These are phyloP conservation scores for Monopterus albus DNA, from an alignment of 2,113 vertebrate species.

Conservation along the genomic window DNA sequence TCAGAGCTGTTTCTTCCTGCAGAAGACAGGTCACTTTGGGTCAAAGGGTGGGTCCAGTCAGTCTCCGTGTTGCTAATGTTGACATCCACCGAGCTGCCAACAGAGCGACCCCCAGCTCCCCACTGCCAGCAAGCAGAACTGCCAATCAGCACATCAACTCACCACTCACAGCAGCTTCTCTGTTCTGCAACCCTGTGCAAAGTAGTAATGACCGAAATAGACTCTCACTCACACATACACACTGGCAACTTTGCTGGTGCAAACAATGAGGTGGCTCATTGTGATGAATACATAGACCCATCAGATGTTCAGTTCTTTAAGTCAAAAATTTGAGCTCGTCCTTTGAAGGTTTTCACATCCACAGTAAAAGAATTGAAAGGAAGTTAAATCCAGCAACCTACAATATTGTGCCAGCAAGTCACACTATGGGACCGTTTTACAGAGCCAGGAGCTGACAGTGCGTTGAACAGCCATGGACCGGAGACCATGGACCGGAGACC, in stretches of 20 bases:
- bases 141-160: constrained; percentile 48
- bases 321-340: constrained; percentile 36
- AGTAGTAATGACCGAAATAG: constrained; percentile 57
- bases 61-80: constrained; percentile 3
- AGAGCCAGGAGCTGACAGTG: constrained; percentile 15
- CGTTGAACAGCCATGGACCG: too few relatives aligned
- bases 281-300: constrained; percentile 60
- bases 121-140: constrained; percentile 16
- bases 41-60: background rate
- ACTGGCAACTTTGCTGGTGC: constrained; percentile 51
- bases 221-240: background rate
- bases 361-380: constrained; percentile 41
- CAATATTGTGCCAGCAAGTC: constrained; percentile 3
- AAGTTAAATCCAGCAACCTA: constrained; percentile 11
- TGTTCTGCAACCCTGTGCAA: constrained; percentile 48
- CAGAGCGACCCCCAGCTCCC: background rate
- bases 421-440: background rate
- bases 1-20: background rate
- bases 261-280: constrained; percentile 72
- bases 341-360: constrained; percentile 37
- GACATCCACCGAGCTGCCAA: background rate
- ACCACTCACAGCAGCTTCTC: constrained; percentile 28
- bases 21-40: background rate
- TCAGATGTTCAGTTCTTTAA: constrained; percentile 50
- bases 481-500: too few relatives aligned